A percentile compares a stretch with the other conserved stretches of the same genome.
Conservation (phyloP, 2,888 invertebrate species). For the Himalopsyche japonica region DNA sequence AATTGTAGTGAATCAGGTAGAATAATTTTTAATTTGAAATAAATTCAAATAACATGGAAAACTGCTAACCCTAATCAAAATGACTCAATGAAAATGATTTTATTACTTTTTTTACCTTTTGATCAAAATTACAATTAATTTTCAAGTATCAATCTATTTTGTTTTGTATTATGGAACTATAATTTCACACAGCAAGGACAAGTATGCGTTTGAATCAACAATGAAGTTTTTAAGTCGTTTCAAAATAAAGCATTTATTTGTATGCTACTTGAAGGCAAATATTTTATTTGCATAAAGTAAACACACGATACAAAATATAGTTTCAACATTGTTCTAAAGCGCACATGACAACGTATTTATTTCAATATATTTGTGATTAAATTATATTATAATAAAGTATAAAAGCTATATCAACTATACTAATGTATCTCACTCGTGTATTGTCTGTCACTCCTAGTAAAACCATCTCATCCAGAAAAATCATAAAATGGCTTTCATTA, state of each 20-base stretch:
- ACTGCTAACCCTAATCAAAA: too few relatives aligned
- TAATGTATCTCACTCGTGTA: slow-evolving; percentile 11
- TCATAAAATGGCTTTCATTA: slow-evolving; percentile 21
- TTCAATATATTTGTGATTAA: slow-evolving; percentile 10
- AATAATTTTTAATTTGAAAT: too few relatives aligned
- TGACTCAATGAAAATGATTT: too few relatives aligned
- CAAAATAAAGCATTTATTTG: background rate
- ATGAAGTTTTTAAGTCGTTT: background rate
- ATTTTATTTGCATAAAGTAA: background rate
- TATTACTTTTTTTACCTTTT: too few relatives aligned
- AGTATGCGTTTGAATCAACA: too few relatives aligned
- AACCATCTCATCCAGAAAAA: background rate
- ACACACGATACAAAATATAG: background rate
- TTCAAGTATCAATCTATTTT: too few relatives aligned
- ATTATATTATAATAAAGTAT: background rate
- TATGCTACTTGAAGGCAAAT: background rate
- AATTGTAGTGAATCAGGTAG: too few relatives aligned
- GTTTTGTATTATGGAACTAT: too few relatives aligned
- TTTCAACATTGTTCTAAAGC: slow-evolving; percentile 23
- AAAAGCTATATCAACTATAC: slow-evolving; percentile 13
- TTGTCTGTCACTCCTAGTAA: slow-evolving; percentile 5
- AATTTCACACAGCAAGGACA: too few relatives aligned
- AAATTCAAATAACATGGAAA: too few relatives aligned
- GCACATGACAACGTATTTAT: slow-evolving; percentile 28
- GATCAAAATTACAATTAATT: too few relatives aligned